A percentile compares a stretch with the other conserved stretches of the same genome.
Conservation (phyloP, 2,113 vertebrate genomes). For the Muntiacus reevesi region DNA sequence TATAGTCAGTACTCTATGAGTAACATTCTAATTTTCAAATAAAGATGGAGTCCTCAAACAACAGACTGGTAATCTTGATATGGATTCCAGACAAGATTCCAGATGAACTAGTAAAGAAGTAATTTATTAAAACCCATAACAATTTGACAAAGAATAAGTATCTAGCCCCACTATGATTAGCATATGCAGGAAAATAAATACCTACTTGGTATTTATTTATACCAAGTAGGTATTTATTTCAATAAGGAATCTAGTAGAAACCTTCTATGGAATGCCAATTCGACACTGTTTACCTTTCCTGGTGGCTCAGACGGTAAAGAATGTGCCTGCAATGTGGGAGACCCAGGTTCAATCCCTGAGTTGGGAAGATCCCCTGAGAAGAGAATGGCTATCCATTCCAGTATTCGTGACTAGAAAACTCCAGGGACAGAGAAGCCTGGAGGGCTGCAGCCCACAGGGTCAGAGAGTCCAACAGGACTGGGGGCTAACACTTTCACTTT, state of each 20-base stretch:
- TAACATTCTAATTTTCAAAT: neutral
- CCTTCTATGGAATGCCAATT: neutral
- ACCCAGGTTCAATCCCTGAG: neutral
- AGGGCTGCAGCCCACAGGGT: neutral
- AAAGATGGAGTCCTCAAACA: neutral
- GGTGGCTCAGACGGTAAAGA: neutral
- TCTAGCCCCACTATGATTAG: neutral
- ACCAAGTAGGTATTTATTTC: neutral
- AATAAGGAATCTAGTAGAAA: neutral
- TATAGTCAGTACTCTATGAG: neutral
- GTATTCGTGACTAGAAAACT: neutral
- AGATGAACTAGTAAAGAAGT: neutral
- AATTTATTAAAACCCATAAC: neutral
- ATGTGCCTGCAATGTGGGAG: neutral
- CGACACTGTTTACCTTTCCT: neutral
- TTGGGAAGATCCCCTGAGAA: neutral
- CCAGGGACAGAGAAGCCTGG: neutral
- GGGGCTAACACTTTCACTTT: neutral
- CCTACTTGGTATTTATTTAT: neutral
- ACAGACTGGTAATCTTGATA: neutral
- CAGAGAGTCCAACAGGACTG: neutral
- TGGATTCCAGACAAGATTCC: neutral
- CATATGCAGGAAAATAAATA: neutral
- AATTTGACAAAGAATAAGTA: neutral
- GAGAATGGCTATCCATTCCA: neutral